Base-by-base conservation (phyloP, 2,888 invertebrate genomes). In the Drosophila setosimentum region DNA sequence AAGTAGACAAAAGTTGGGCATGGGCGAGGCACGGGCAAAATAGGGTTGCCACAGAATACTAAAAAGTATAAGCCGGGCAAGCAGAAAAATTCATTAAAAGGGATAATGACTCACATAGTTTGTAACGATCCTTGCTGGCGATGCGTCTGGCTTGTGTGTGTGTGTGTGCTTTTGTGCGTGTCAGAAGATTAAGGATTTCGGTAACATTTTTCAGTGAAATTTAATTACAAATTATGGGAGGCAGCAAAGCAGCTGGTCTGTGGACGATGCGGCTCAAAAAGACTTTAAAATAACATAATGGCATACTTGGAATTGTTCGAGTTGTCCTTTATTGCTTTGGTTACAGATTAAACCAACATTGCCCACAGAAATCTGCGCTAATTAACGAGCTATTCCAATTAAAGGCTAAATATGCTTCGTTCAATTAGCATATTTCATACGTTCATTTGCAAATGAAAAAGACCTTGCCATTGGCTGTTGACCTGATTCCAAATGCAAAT, bases 61-160 rank as follows among this genome's bases (percentile, higher is more conserved):
- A 73, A 82, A 82, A 82, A 73, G 71, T 85, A 74, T 69, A 71
- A 71, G 87, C 69, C 80, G 73, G 62, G 72, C 72, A 68, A 73
- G 87, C 80, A 76, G 72, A 87, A 85, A 85, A 90, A 87, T 90
- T 87, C 91, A 87, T 87, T 87, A 90, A 87, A 89, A 87, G 73
- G 89, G 91, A 87, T 90, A 87, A 87, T 80, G 89, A 89, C 78
- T 86, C 73, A 58, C 83, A 86, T 85, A 85, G 83, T 85, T 89
- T 85, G 78, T 68, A 53, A 37, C 68, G 65, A 69, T 71, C 76
- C 74, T 50, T 57, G 55, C 45, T 63, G 66, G n/a, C 35, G 45
- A n/a, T 49, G 58, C 32, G 42, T 42, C 49, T 58, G 42, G 7
- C 13, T 1, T 45, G n/a, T 54, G 40, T 50, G 35, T 54, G 55